phyloP scores from a whole-genome alignment of 2,113 vertebrate species.

The Psophia crepitans region DNA sequence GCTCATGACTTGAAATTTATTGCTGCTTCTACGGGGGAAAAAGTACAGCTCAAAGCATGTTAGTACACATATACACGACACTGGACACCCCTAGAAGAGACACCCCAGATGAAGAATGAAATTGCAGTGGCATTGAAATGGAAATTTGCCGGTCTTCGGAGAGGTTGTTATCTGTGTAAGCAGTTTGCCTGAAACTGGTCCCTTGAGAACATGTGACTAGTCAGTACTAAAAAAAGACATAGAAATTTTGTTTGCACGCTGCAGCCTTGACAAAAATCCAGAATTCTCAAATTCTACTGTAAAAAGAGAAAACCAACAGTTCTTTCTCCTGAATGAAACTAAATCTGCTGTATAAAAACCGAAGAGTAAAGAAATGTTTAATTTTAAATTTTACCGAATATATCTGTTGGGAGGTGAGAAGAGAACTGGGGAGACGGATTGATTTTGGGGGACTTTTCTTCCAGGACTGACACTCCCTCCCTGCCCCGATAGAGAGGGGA shows the following conservation, averaged over 20 bases:
- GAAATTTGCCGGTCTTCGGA: background rate
- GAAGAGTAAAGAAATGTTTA: background rate
- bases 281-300: background rate
- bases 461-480: background rate
- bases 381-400: background rate
- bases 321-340: background rate
- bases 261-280: background rate
- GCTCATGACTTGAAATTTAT: background rate
- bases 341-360: background rate
- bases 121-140: background rate
- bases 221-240: background rate
- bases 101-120: background rate
- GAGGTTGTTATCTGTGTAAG: background rate
- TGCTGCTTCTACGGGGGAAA: background rate
- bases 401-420: background rate
- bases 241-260: background rate
- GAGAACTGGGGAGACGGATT: background rate
- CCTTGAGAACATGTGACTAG: background rate
- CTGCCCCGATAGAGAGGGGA: background rate
- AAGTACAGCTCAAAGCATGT: background rate
- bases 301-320: background rate
- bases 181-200: background rate
- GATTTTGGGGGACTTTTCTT: background rate
- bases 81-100: background rate
- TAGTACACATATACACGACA: background rate